Base-by-base conservation (phyloP, 1,140 invertebrate species). In the Drosophila cardini region DNA sequence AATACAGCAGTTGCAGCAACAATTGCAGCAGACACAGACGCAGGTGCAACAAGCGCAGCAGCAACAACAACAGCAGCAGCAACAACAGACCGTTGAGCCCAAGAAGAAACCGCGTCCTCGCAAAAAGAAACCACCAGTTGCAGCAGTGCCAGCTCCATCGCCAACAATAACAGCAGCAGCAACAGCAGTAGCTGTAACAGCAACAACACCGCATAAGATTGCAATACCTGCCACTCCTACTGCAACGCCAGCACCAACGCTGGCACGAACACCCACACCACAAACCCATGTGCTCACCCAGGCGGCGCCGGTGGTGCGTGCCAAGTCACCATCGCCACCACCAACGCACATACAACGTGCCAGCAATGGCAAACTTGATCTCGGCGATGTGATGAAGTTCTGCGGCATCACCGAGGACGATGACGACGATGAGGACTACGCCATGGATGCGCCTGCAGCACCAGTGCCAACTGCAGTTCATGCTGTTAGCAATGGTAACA, bases 321-420 rank as follows among this genome's bases (percentile, higher is more conserved):
- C 53, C 4, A 91, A 91, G 62, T 83, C 89, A 10, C 82, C 85
- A 8, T 91, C 90, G 46, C 82, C 90, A 5, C 78, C 86, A 21
- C 76, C 90, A 7, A 90, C 90, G 43, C 76, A 77, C 50, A 90
- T 90, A 43, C 83, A 87, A 61, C 78, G 83, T 10, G 77, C 83
- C 34, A 92, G 91, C 76, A 92, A 91, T 38, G 91, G 91, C 3
- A 94, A 93, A 85, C 78, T 94, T 43, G 93, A 94, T 84, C 89
- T 94, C 62, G 93, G 93, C 43, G 94, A 94, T 84, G 93, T 94
- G 11, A 94, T 94, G 93, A 94, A 94, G 87, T 79, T 94, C 11
- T 93, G 92, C 64, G 92, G 89, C 32, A 92, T 92, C 21, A 92
- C 84, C 7, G 91, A 91, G 40, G 91, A 92, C 18, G 91, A 92